Base-by-base conservation (phyloP, 2,797 vertebrate genomes). In the Gambusia yucatana region DNA sequence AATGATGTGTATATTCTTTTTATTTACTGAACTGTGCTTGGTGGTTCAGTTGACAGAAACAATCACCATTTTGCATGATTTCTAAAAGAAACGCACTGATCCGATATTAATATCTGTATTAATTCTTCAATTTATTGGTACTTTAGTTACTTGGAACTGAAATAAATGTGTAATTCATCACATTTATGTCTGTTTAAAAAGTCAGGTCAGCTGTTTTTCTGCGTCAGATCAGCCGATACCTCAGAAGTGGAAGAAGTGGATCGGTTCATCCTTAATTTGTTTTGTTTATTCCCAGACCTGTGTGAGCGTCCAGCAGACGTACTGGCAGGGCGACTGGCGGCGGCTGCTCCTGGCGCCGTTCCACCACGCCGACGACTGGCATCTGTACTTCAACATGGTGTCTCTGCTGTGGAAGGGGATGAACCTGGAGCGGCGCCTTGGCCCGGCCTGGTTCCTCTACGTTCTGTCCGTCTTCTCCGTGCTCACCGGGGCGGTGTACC, bases 381-480 rank as follows among this genome's bases (percentile, higher is more conserved):
- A 99, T 73, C 96, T 99, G 22, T 99, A 99, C 88, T 99, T 97
- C 91, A 99, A 99, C 89, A 99, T 99, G 98, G 91, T 61, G 1
- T 99, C 98, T 61, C 95, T 99, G 87, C 93, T 99, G 14, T 98
- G 97, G 97, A 99, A 99, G 84, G 98, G 98, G 16, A 89, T 95
- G 0, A 91, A 77, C 30, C 94, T 99, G 92, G 98, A 99, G 89
- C 94, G 72, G 6, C 96, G 93, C 50, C 92, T 99, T 52, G 97
- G 97, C 11, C 96, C 96, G 13, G 0, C 79, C 10, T 97, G 96
- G 96, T 99, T 99, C 89, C 92, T 95, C n/a, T 97, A 96, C 73
- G 22, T 98, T 82, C 93, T 99, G 57, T 81, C 89, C 0, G 95
- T 97, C 0, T 98, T 99, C 93, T 97, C 98, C 33, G 69, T 98